Percentiles rank a stretch among this genome's conserved stretches.
Conservation (phyloP, 2,113 vertebrate genomes). For the Carlito syrichta region DNA sequence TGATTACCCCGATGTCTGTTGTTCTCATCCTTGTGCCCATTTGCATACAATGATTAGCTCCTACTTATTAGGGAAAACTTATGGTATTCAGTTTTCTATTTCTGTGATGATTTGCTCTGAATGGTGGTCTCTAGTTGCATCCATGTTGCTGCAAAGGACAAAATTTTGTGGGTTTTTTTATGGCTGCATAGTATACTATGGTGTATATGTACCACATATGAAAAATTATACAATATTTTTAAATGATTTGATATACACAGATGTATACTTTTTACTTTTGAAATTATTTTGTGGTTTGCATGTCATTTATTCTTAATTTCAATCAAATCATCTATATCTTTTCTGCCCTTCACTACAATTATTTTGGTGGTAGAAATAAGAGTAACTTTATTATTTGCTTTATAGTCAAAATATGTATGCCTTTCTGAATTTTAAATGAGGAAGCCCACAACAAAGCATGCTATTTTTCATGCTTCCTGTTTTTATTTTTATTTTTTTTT, state of each 20-base stretch:
- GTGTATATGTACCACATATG: too few relatives aligned
- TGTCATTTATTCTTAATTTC: neutral
- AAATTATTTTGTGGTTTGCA: neutral
- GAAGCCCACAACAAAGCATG: neutral
- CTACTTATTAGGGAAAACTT: too few relatives aligned
- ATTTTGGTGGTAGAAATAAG: neutral
- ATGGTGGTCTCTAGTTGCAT: too few relatives aligned
- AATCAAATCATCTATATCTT: neutral
- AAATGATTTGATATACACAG: neutral
- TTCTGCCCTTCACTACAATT: neutral
- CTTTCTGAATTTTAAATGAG: neutral
- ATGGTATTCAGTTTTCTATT: too few relatives aligned
- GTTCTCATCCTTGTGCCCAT: too few relatives aligned
- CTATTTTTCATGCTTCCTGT: neutral
- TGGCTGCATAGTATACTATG: too few relatives aligned
- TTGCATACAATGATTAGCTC: too few relatives aligned
- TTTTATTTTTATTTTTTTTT: too few relatives aligned
- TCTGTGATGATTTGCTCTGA: too few relatives aligned
- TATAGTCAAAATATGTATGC: neutral
- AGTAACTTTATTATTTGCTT: neutral
- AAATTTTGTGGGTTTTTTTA: too few relatives aligned
- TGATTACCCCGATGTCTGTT: too few relatives aligned
- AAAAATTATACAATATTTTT: neutral
- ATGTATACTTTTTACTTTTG: neutral
- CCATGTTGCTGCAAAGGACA: too few relatives aligned